Conservation (phyloP, 2,888 invertebrate genomes). For the Archips crataeganus region DNA sequence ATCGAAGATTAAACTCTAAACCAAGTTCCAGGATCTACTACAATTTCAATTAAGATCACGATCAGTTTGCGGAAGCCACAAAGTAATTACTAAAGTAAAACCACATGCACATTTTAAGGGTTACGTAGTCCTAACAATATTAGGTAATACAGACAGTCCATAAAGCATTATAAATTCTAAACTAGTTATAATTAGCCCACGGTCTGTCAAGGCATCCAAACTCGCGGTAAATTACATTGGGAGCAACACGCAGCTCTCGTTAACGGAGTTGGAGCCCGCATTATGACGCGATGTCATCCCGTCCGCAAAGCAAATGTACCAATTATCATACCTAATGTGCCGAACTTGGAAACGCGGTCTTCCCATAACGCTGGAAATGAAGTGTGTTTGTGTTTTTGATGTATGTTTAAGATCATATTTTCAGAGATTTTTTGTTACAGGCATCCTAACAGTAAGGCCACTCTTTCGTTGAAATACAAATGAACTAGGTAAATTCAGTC, state of each 20-base stretch:
- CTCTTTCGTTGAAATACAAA: constrained; percentile 3
- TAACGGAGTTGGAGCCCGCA: constrained; percentile 52
- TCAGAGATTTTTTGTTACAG: neutral
- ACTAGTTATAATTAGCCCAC: constrained; percentile 40
- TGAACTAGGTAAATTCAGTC: constrained; percentile 1
- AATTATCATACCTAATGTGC: constrained; percentile 83
- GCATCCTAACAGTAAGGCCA: too few species aligned
- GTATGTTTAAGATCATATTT: constrained; percentile 21
- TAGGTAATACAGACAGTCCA: constrained; percentile 8
- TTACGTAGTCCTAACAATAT: neutral
- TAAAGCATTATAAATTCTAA: constrained; percentile 30
- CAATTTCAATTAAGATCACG: too few species aligned
- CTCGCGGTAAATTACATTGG: constrained; percentile 62
- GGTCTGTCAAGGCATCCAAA: constrained; percentile 45
- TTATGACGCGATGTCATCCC: constrained; percentile 70
- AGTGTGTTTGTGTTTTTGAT: constrained; percentile 38
- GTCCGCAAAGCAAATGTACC: constrained; percentile 80
- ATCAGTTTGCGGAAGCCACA: too few species aligned
- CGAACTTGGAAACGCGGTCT: constrained; percentile 51
- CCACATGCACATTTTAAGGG: too few species aligned
- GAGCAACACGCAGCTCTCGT: constrained; percentile 62
- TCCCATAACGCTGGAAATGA: constrained; percentile 30
- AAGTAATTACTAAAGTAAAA: too few species aligned
- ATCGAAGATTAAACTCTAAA: too few species aligned
- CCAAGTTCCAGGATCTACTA: too few species aligned